Evolutionary conservation across 2,113 vertebrate genomes (phyloP).

Genomic region (Petrocephalus zakoni): DNA sequence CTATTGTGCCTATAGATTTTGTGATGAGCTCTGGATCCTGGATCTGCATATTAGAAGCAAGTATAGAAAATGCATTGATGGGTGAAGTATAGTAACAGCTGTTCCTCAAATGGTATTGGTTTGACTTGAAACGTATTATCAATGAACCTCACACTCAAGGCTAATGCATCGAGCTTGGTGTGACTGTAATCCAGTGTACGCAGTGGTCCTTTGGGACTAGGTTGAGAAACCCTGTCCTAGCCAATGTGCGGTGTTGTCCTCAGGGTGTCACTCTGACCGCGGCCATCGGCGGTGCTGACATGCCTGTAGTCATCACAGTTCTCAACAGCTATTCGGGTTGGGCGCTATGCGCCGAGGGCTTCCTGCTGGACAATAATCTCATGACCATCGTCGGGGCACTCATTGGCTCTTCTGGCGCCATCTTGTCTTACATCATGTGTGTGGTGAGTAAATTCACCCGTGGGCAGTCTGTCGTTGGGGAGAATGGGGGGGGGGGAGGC

Average conservation of each 20-base stretch:
- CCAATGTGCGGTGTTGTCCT: not conserved
- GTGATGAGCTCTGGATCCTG: not conserved
- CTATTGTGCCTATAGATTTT: not conserved
- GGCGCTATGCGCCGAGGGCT: conserved; percentile 70
- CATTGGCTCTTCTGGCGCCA: conserved; percentile 71
- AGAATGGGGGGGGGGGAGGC: not conserved
- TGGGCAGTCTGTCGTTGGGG: no score
- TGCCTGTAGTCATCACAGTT: conserved; percentile 73
- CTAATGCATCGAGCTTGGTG: not conserved
- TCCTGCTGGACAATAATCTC: conserved; percentile 67
- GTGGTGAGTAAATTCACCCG: conserved; percentile 55
- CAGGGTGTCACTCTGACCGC: conserved; percentile 69
- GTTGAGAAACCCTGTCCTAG: not conserved
- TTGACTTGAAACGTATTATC: not conserved
- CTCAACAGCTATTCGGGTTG: conserved; percentile 73
- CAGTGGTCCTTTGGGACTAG: not conserved
- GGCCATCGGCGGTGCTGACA: conserved; percentile 71
- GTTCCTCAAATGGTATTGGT: not conserved
- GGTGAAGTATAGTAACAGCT: not conserved
- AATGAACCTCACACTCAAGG: not conserved
- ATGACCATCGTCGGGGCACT: conserved; percentile 72
- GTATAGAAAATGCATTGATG: not conserved
- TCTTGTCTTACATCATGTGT: conserved; percentile 76
- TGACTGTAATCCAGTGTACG: not conserved
- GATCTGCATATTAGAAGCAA: not conserved